phyloP scores from a whole-genome alignment of 2,888 invertebrate genomes.

The Drosophila algonquin region DNA sequence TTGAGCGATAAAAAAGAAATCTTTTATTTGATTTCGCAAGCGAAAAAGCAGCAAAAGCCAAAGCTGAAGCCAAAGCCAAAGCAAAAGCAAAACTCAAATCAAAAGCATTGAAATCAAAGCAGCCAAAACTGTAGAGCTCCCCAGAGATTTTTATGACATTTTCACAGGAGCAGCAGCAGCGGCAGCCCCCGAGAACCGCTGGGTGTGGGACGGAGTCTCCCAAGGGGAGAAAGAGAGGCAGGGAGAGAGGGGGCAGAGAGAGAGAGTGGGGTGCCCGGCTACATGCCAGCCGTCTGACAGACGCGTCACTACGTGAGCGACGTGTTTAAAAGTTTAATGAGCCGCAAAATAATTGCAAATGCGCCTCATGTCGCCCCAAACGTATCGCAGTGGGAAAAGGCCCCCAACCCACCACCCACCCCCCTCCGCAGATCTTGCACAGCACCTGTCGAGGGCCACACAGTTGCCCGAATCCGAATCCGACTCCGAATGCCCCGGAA shows the following conservation, averaged over 20 bases:
- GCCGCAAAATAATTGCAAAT: slow-evolving; percentile 81
- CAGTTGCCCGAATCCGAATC: slow-evolving; percentile 26
- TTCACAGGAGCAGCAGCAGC: slow-evolving; percentile 59
- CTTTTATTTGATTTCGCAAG: slow-evolving; percentile 71
- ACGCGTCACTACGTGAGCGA: slow-evolving; percentile 80
- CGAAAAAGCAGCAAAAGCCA: slow-evolving; percentile 56
- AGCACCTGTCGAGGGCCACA: slow-evolving; percentile 71
- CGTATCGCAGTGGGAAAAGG: slow-evolving; percentile 64
- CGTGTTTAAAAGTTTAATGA: slow-evolving; percentile 83
- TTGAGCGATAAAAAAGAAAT: slow-evolving; percentile 72
- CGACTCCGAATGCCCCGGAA: background rate
- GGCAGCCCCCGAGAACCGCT: slow-evolving; percentile 14
- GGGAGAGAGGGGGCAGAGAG: slow-evolving; percentile 22
- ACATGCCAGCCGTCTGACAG: slow-evolving; percentile 76
- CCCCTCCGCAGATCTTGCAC: slow-evolving; percentile 48
- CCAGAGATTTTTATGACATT: slow-evolving; percentile 79
- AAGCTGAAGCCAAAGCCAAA: slow-evolving; percentile 12
- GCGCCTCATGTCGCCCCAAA: slow-evolving; percentile 71
- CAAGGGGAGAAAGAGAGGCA: slow-evolving; percentile 3
- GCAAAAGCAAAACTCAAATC: slow-evolving; percentile 18
- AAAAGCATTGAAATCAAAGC: slow-evolving; percentile 63
- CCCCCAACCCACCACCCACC: slow-evolving; percentile 23
- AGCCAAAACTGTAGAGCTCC: slow-evolving; percentile 70
- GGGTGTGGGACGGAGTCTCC: slow-evolving; percentile 23
- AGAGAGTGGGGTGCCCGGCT: slow-evolving; percentile 43